A percentile compares a stretch with the other conserved stretches of the same genome.
Evolutionary conservation across 2,113 vertebrate species (phyloP).

Genomic region (Amazona guildingii): DNA sequence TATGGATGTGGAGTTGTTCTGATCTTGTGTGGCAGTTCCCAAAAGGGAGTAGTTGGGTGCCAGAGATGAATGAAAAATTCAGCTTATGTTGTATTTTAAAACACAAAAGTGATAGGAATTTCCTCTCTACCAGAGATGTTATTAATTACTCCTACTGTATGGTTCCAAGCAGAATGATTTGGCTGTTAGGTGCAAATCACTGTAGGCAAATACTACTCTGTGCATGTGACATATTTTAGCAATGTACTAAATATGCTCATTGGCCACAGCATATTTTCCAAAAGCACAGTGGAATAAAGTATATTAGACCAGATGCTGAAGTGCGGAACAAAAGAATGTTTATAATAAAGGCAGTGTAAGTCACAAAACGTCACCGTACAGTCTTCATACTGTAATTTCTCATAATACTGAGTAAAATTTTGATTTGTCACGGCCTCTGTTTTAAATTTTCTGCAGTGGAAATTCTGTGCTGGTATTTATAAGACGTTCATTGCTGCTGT

Average conservation of each 20-base stretch:
- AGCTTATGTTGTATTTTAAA: not conserved
- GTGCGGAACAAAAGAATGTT: conserved; percentile 43
- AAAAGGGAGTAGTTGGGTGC: not conserved
- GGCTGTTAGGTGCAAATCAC: not conserved
- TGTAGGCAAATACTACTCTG: not conserved
- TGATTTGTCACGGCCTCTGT: not conserved
- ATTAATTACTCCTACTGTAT: not conserved
- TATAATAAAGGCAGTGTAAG: not conserved
- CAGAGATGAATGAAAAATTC: conserved; percentile 3
- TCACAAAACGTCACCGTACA: not conserved
- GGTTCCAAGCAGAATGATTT: not conserved
- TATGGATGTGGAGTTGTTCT: not conserved
- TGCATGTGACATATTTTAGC: conserved; percentile 33
- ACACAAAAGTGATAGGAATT: not conserved
- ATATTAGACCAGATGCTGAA: conserved; percentile 56
- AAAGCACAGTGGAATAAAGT: conserved; percentile 46
- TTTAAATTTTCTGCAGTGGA: not conserved
- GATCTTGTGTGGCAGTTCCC: not conserved
- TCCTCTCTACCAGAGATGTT: not conserved
- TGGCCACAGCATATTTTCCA: conserved; percentile 67
- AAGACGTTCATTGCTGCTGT: not conserved
- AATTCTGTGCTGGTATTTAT: not conserved
- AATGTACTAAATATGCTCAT: conserved; percentile 17
- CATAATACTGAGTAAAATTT: not conserved
- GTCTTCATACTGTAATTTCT: not conserved